A percentile compares a stretch with the other conserved stretches of the same genome.
phyloP scores from a whole-genome alignment of 2,888 invertebrate genomes.

The Argyresthia goedartella region DNA sequence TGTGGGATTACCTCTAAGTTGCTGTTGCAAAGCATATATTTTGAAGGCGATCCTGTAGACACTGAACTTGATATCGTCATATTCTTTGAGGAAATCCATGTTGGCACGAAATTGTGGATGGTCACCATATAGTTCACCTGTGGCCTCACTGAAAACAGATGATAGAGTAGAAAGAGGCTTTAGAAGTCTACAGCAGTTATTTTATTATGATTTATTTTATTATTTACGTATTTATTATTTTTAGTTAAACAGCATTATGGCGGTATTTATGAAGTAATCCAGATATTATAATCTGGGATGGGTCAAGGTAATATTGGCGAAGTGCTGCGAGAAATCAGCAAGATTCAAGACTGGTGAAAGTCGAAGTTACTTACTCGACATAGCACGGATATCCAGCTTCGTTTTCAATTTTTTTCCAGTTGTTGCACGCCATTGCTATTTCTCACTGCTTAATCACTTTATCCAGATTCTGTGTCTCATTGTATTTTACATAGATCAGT shows the following conservation, averaged over 20 bases:
- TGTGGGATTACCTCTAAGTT: conserved; percentile 70
- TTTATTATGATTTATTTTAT: no score
- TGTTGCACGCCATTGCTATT: conserved; percentile 31
- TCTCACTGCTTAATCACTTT: conserved; percentile 1
- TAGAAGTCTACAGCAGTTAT: background rate
- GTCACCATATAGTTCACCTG: conserved; percentile 66
- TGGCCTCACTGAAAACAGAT: conserved; percentile 51
- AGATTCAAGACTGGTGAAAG: background rate
- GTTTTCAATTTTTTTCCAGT: conserved; percentile 72
- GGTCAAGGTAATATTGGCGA: background rate
- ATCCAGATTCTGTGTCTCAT: no score
- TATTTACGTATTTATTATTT: background rate
- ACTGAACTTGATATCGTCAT: conserved; percentile 79
- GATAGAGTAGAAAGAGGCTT: background rate
- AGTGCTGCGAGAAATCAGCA: background rate
- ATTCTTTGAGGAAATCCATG: conserved; percentile 70
- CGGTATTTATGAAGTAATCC: background rate
- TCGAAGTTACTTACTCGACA: conserved; percentile 57
- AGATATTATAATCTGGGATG: background rate
- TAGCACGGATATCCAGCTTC: conserved; percentile 73
- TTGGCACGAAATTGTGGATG: conserved; percentile 73
- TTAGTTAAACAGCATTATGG: background rate
- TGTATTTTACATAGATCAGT: no score
- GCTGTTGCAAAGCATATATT: conserved; percentile 46
- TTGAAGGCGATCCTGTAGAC: conserved; percentile 84